Base-by-base conservation (phyloP, 2,113 vertebrate genomes). In the Channa argus region DNA sequence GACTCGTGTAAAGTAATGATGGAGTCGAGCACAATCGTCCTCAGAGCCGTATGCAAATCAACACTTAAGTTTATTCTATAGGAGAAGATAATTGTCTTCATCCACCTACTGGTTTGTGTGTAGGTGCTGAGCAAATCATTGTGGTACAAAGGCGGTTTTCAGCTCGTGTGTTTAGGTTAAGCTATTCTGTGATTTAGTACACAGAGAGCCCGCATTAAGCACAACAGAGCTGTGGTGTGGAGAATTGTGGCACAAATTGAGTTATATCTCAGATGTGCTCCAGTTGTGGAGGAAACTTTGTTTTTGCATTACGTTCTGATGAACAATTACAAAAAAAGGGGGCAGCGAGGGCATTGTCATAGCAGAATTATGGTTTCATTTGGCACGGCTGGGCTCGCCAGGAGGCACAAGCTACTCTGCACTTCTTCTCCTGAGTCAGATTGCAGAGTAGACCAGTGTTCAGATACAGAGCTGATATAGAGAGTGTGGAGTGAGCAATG, bases 321-420 rank as follows among this genome's bases (percentile, higher is more conserved):
- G 60, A 75, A 55, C 62, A 74, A 71, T 72, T 82, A 70, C 24
- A 69, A 61, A 63, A 66, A 62, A 43, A 49, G 39, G 13, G 5
- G 43, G 45, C 9, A 45, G 47, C 5, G 45, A 59, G 63, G 82
- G 49, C 56, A 66, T 68, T 86, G 86, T 88, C 84, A 85, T 54
- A 14, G 59, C 61, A 80, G 77, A 87, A 58, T 87, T 81, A 83
- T 83, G 69, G 82, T 72, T 85, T 85, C 77, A 81, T 79, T 85
- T 66, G 77, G 74, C 68, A 14, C 5, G 6, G 46, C 33, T 0
- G 8, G 76, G 79, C 59, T 66, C 3, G 55, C 77, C 36, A 51
- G 15, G 12, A 58, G 84, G 52, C 71, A 43, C 11, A 51, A 13
- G 72, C 46, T 64, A 61, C 82, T 79, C 78, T 55, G 49, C 13